phyloP scores from a whole-genome alignment of 2,888 invertebrate species.

The Leptinotarsa rubiginosa region DNA sequence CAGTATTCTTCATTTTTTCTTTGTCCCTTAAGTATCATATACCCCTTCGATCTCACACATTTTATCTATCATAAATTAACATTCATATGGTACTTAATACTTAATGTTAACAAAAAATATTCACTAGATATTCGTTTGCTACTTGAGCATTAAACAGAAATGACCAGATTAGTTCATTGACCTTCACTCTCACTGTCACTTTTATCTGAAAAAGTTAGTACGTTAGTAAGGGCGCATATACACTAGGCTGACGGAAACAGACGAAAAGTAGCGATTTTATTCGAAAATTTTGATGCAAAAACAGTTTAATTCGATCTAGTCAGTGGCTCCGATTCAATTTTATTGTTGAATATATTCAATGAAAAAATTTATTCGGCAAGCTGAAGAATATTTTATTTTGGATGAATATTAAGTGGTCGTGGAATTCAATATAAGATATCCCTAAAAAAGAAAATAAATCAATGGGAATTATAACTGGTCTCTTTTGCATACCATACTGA shows the following conservation, averaged over 20 bases:
- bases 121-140: conserved; percentile 54
- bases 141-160: conserved; percentile 51
- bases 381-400: no score
- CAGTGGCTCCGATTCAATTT: no score
- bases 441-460: no score
- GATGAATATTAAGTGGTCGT: no score
- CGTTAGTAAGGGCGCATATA: conserved; percentile 41
- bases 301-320: no score
- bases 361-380: no score
- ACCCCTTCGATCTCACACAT: background rate
- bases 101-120: conserved; percentile 49
- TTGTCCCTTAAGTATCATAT: background rate
- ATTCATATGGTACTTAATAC: conserved; percentile 41
- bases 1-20: background rate
- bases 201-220: conserved; percentile 78
- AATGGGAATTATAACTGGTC: no score
- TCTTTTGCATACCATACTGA: no score
- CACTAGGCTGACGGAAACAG: background rate
- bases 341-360: no score
- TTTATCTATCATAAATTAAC: conserved; percentile 8
- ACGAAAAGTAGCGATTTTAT: background rate
- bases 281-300: background rate
- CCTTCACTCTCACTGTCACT: conserved; percentile 95
- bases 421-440: no score
- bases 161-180: conserved; percentile 72